These are phyloP conservation scores for Oxyura jamaicensis DNA, from an alignment of 2,113 vertebrate species.

Conservation along the genomic window DNA sequence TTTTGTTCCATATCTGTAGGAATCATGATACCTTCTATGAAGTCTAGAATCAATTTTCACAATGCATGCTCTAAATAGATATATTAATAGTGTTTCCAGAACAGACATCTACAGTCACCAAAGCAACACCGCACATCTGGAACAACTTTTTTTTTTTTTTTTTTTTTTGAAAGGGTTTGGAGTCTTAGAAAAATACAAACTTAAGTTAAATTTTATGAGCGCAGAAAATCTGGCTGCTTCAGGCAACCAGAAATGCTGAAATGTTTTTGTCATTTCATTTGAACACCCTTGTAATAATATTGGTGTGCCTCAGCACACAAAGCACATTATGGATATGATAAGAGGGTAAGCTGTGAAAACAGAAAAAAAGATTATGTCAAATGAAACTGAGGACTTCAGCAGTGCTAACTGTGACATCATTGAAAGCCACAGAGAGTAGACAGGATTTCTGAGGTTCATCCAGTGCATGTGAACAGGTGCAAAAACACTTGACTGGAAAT, in stretches of 20 bases:
- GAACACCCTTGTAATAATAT: not conserved
- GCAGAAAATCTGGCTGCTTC: not conserved
- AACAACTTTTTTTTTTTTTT: not conserved
- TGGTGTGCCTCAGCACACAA: not conserved
- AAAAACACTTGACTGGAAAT: not conserved
- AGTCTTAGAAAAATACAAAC: not conserved
- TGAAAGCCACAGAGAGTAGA: not conserved
- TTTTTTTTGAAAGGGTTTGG: not conserved
- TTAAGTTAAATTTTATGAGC: not conserved
- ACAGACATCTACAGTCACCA: slow-evolving; percentile 9
- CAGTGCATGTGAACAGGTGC: not conserved
- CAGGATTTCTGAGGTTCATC: not conserved
- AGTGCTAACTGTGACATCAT: not conserved
- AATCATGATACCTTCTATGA: not conserved
- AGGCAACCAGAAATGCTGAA: not conserved
- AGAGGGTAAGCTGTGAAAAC: not conserved
- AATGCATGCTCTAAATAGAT: not conserved
- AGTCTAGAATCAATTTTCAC: not conserved
- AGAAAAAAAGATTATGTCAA: not conserved
- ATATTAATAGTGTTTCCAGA: not conserved
- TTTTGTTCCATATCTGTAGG: not conserved
- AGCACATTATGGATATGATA: not conserved
- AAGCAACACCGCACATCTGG: not conserved
- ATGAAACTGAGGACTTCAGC: not conserved
- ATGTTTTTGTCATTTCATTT: not conserved